Evolutionary conservation across 2,797 vertebrate genomes (phyloP).

Genomic region (Sus cebifrons): DNA sequence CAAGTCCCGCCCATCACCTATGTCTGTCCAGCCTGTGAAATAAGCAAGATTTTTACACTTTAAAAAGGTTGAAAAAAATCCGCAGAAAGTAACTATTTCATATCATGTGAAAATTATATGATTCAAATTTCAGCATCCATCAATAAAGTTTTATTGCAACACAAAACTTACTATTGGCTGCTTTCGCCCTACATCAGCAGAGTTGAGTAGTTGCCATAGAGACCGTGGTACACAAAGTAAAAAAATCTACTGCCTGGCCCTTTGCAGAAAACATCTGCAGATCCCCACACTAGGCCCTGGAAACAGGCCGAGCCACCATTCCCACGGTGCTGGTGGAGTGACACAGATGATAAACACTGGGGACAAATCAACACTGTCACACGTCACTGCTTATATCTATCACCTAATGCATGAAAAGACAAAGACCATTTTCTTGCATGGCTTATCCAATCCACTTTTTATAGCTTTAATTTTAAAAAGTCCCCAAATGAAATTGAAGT

Average conservation of each 20-base stretch:
- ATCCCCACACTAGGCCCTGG: not conserved
- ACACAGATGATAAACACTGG: not conserved
- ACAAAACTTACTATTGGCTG: not conserved
- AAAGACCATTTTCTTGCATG: not conserved
- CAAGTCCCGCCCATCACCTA: not conserved
- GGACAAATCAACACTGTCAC: not conserved
- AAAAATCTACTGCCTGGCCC: not conserved
- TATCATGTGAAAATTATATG: not conserved
- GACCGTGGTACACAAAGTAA: not conserved
- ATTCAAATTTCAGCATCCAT: not conserved
- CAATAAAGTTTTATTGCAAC: not conserved
- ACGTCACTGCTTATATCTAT: not conserved
- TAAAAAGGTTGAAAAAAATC: not conserved
- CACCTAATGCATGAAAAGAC: not conserved
- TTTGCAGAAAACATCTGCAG: not conserved
- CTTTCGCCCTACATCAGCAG: not conserved
- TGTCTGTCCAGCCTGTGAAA: not conserved
- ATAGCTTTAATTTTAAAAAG: not conserved
- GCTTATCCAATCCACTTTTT: not conserved
- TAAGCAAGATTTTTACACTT: not conserved
- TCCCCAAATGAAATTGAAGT: not conserved
- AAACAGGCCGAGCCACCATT: not conserved
- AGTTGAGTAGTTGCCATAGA: not conserved
- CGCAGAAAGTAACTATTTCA: not conserved
- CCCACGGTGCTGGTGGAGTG: accelerated